phyloP scores from a whole-genome alignment of 2,797 vertebrate genomes.

The Poliocrania exsul region DNA sequence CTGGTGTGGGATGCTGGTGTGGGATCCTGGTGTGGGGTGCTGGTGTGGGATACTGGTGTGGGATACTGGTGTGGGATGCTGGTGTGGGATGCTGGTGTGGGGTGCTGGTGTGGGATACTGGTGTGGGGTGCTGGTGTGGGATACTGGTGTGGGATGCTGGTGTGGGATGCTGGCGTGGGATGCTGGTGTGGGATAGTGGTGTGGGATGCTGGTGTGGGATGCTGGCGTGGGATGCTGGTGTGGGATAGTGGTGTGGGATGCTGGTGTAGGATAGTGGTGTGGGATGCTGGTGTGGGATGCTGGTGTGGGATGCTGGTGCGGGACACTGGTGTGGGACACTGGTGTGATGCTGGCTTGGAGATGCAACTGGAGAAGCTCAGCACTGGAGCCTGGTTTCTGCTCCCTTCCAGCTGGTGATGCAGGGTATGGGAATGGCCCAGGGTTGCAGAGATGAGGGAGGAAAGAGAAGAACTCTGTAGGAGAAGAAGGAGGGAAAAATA shows the following conservation, averaged over 20 bases:
- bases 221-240: not conserved
- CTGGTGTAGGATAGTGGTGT: not conserved
- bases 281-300: no score
- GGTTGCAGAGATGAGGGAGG: not conserved
- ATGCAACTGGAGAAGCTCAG: not conserved
- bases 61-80: no score
- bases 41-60: no score
- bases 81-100: no score
- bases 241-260: not conserved
- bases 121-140: not conserved
- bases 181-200: not conserved
- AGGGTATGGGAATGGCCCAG: not conserved
- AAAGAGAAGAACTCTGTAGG: not conserved
- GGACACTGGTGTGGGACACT: not conserved
- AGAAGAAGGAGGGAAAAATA: accelerated
- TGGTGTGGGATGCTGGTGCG: no score
- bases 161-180: not conserved
- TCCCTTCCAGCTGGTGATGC: not conserved
- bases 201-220: not conserved
- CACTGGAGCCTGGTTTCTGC: not conserved
- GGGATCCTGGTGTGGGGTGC: no score
- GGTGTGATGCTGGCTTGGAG: not conserved
- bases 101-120: not conserved
- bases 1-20: no score
- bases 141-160: not conserved